Conservation (phyloP, 2,888 invertebrate species). For the Belgica antarctica region DNA sequence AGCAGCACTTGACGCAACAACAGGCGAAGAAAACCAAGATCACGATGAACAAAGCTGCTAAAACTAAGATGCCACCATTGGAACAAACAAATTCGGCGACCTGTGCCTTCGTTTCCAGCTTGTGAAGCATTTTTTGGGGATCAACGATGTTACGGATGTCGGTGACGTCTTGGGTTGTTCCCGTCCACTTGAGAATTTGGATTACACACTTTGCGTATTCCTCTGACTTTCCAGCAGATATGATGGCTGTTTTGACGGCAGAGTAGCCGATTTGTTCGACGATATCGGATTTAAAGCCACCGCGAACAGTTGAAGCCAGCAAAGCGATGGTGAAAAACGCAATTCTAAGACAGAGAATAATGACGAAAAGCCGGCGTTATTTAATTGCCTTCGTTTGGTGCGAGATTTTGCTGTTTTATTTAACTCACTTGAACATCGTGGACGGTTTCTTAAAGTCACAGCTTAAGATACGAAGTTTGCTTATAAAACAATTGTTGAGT, state of each 20-base stretch:
- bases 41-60: too few relatives aligned
- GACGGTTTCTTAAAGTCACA: too few relatives aligned
- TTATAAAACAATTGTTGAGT: too few relatives aligned
- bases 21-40: background rate
- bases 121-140: background rate
- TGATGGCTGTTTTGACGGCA: background rate
- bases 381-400: too few relatives aligned
- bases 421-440: too few relatives aligned
- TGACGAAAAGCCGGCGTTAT: background rate
- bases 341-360: background rate
- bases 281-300: background rate
- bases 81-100: background rate
- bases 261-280: background rate
- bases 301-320: background rate
- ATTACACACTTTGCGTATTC: background rate
- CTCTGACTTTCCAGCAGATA: background rate
- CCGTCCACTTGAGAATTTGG: background rate
- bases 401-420: too few relatives aligned
- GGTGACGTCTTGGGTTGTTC: background rate
- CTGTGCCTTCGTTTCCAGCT: background rate
- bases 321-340: background rate
- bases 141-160: background rate
- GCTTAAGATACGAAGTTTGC: too few relatives aligned
- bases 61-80: background rate
- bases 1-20: background rate